phyloP scores from a whole-genome alignment of 2,888 invertebrate genomes.

The Endomychus coccineus region DNA sequence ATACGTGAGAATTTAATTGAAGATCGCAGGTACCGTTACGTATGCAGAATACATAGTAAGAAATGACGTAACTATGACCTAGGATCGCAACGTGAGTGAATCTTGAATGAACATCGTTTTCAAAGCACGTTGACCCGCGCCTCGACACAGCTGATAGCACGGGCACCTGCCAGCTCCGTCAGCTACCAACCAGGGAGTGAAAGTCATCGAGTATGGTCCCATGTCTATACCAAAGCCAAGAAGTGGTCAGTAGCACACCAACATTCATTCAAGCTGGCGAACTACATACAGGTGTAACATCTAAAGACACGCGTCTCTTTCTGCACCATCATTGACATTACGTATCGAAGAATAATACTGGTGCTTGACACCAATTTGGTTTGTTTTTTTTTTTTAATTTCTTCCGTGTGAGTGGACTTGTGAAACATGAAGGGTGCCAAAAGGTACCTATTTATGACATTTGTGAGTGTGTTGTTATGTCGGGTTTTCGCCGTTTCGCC shows the following conservation, averaged over 20 bases:
- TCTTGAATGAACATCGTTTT: constrained; percentile 34
- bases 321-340: not conserved
- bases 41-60: no score
- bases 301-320: constrained; percentile 1
- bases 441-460: constrained; percentile 35
- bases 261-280: constrained; percentile 34
- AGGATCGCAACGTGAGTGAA: constrained; percentile 35
- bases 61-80: constrained; percentile 35
- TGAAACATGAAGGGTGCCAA: constrained; percentile 34
- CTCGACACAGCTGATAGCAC: constrained; percentile 21
- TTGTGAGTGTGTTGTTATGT: constrained; percentile 38
- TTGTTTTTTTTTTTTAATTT: constrained; percentile 11
- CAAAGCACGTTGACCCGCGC: constrained; percentile 24
- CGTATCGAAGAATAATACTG: not conserved
- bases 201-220: constrained; percentile 19
- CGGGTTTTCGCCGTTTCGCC: constrained; percentile 38
- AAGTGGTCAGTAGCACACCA: constrained; percentile 41
- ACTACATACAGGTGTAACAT: constrained; percentile 30
- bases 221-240: constrained; percentile 30
- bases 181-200: constrained; percentile 8
- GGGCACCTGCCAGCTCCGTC: constrained; percentile 15
- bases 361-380: not conserved
- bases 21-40: no score
- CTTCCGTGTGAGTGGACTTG: constrained; percentile 15
- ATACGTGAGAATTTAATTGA: no score